Evolutionary conservation across 2,797 vertebrate genomes (phyloP).

Genomic region (Sebastes goodei): DNA sequence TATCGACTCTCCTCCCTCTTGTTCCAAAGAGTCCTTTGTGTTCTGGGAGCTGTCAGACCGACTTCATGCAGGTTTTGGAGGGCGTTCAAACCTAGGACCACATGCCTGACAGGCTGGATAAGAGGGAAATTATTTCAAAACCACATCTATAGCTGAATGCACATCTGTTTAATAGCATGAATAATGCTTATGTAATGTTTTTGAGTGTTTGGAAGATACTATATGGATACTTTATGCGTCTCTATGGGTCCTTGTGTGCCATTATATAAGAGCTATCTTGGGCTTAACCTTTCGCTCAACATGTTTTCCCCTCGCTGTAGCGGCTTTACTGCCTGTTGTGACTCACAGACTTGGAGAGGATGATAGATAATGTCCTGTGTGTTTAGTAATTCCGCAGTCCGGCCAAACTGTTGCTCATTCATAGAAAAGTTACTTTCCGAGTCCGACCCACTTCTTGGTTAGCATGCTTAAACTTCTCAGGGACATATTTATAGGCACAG

Average conservation of each 20-base stretch:
- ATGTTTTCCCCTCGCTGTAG: slow-evolving; percentile 15
- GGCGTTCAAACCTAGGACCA: slow-evolving; percentile 44
- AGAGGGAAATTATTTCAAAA: slow-evolving; percentile 48
- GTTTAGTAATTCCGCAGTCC: slow-evolving; percentile 52
- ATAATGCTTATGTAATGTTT: slow-evolving; percentile 16
- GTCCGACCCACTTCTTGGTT: slow-evolving; percentile 46
- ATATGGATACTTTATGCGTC: not conserved
- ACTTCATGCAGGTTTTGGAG: slow-evolving; percentile 47
- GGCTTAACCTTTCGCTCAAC: slow-evolving; percentile 13
- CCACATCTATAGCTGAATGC: slow-evolving; percentile 52
- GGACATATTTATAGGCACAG: slow-evolving; percentile 62
- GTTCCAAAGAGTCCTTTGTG: slow-evolving; percentile 54
- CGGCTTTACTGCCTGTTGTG: slow-evolving; percentile 40
- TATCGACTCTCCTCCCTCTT: slow-evolving; percentile 24
- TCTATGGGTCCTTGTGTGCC: slow-evolving; percentile 12
- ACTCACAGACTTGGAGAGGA: slow-evolving; percentile 52
- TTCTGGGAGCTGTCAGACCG: slow-evolving; percentile 49
- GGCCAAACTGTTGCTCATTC: slow-evolving; percentile 66
- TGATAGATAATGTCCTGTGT: slow-evolving; percentile 48
- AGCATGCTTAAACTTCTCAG: slow-evolving; percentile 54
- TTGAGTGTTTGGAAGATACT: slow-evolving; percentile 18
- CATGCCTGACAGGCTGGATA: slow-evolving; percentile 46
- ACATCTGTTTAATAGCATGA: slow-evolving; percentile 49
- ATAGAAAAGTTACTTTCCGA: slow-evolving; percentile 51
- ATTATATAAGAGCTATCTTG: slow-evolving; percentile 19